phyloP scores from a whole-genome alignment of 2,797 vertebrate species.

The Fringilla coelebs region DNA sequence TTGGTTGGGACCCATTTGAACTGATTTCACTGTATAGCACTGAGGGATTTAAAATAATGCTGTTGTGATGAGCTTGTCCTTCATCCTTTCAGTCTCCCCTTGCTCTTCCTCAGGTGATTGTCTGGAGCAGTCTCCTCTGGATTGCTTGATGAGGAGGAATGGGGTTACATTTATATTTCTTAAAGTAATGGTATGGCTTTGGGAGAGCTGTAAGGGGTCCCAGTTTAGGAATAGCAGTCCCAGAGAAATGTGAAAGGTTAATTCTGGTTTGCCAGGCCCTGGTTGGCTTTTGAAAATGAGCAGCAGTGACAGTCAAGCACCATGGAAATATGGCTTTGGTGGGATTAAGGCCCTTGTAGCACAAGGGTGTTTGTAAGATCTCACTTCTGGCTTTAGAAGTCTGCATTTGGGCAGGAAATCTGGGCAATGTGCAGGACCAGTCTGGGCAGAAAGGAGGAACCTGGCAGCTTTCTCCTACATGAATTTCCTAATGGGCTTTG shows the following conservation, averaged over 20 bases:
- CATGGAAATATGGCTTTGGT: not conserved
- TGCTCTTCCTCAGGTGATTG: not conserved
- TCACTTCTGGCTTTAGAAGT: not conserved
- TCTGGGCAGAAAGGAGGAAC: not conserved
- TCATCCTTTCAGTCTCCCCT: not conserved
- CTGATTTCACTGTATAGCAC: not conserved
- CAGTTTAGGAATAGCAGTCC: not conserved
- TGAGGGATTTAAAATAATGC: not conserved
- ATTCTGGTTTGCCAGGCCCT: not conserved
- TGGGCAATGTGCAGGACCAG: not conserved
- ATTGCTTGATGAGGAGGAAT: not conserved
- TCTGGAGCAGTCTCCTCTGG: not conserved
- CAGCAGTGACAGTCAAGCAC: rapidly evolving
- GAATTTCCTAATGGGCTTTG: not conserved
- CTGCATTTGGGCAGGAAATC: not conserved
- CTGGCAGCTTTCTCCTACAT: not conserved
- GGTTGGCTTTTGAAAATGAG: not conserved
- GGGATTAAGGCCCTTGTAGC: not conserved
- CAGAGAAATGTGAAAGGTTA: not conserved
- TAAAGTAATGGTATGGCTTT: not conserved
- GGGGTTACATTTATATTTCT: not conserved
- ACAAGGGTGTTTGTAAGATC: not conserved
- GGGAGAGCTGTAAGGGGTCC: not conserved
- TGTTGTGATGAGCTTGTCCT: not conserved
- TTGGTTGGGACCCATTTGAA: not conserved